Evolutionary conservation across 2,888 invertebrate species (phyloP).

Genomic region (Crematogaster levior): DNA sequence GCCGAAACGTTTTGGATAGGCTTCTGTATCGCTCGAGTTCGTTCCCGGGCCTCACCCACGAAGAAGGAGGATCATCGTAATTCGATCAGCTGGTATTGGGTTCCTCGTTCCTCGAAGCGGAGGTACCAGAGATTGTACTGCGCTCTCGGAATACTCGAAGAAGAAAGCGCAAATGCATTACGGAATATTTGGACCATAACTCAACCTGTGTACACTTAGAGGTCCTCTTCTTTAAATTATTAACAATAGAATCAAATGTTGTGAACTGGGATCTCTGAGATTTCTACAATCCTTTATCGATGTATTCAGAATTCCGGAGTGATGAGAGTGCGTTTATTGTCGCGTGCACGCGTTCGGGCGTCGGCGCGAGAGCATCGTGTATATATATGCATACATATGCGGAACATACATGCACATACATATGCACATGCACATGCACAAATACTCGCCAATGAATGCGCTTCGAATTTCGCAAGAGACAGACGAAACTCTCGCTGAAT

Average conservation of each 20-base stretch:
- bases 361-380: not conserved
- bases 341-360: not conserved
- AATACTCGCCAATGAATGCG: constrained; percentile 19
- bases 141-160: constrained; percentile 10
- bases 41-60: constrained; percentile 43
- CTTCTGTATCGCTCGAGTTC: constrained; percentile 71
- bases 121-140: constrained; percentile 27
- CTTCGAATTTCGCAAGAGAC: constrained; percentile 46
- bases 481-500: constrained; percentile 25
- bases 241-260: not conserved
- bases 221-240: not conserved
- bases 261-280: not conserved
- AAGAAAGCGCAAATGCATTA: not conserved
- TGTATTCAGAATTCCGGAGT: constrained; percentile 26
- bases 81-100: constrained; percentile 65
- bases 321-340: constrained; percentile 34
- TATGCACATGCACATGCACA: not conserved
- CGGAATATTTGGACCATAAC: not conserved
- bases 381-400: not conserved
- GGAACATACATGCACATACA: not conserved
- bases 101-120: constrained; percentile 32
- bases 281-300: not conserved
- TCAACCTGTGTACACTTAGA: too few species aligned
- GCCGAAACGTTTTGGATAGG: constrained; percentile 73
- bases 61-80: constrained; percentile 58